phyloP scores from a whole-genome alignment of 1,140 invertebrate genomes.

The Oscheius sp. region DNA sequence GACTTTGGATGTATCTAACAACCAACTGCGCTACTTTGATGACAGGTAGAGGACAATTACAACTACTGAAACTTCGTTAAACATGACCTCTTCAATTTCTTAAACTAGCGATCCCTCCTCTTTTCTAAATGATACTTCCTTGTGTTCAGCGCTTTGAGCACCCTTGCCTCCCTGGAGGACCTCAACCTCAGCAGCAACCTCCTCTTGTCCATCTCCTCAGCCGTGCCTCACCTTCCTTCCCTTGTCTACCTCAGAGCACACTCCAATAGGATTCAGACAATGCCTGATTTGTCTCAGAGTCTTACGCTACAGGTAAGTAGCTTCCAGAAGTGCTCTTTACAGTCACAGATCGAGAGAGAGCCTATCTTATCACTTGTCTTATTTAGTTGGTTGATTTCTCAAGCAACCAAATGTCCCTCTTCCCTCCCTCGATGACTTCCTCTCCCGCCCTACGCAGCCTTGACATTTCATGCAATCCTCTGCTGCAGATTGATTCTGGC shows the following conservation, averaged over 20 bases:
- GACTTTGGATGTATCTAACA: conserved; percentile 23
- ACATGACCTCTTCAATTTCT: too few relatives aligned
- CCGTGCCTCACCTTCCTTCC: conserved; percentile 17
- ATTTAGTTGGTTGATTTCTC: conserved; percentile 32
- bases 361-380: neutral
- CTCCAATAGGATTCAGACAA: conserved; percentile 29
- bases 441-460: conserved; percentile 22
- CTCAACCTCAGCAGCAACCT: conserved; percentile 33
- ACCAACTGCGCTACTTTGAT: conserved; percentile 27
- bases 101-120: too few relatives aligned
- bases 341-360: neutral
- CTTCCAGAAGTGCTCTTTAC: neutral
- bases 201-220: conserved; percentile 8
- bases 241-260: conserved; percentile 27
- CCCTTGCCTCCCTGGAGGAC: conserved; percentile 22
- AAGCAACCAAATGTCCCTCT: conserved; percentile 23
- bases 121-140: too few relatives aligned
- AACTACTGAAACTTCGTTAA: too few relatives aligned
- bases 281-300: conserved; percentile 18
- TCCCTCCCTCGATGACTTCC: conserved; percentile 11
- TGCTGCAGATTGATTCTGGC: conserved; percentile 1
- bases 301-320: neutral
- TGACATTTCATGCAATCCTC: conserved; percentile 34
- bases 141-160: conserved; percentile 17
- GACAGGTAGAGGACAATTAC: too few relatives aligned